Evolutionary conservation across 2,797 vertebrate genomes (phyloP).

Genomic region (Thamnophis elegans): DNA sequence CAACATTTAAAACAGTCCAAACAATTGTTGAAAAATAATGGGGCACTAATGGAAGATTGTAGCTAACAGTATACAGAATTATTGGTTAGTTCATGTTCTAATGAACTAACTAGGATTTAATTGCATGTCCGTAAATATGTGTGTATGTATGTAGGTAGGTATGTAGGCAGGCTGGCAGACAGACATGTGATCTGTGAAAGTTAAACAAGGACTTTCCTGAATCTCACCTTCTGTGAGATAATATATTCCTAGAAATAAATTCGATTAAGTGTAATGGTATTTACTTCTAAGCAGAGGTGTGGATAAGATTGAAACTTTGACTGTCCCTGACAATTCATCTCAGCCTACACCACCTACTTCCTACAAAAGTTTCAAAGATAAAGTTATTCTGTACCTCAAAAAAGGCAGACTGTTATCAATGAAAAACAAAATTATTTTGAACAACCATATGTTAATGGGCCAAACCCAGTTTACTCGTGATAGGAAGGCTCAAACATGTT

Average conservation of each 20-base stretch:
- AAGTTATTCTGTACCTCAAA: not conserved
- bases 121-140: not conserved
- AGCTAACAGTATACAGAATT: not conserved
- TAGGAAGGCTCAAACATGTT: not conserved
- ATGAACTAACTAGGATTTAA: not conserved
- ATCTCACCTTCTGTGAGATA: not conserved
- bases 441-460: not conserved
- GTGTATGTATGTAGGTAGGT: too few relatives aligned
- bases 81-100: not conserved
- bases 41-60: not conserved
- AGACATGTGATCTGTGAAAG: too few relatives aligned
- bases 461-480: not conserved
- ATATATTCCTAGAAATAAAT: not conserved
- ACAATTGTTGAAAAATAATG: not conserved
- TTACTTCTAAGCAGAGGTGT: not conserved
- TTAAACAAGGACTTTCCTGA: not conserved
- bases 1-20: not conserved
- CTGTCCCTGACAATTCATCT: not conserved
- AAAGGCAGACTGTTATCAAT: not conserved
- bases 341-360: not conserved
- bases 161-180: too few relatives aligned
- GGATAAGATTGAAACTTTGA: not conserved
- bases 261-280: not conserved
- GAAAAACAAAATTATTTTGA: not conserved
- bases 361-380: not conserved